Evolutionary conservation across 2,797 vertebrate genomes (phyloP), one percentile per base, ranked within the genome.

Genomic region (Brachymystax lenok): DNA sequence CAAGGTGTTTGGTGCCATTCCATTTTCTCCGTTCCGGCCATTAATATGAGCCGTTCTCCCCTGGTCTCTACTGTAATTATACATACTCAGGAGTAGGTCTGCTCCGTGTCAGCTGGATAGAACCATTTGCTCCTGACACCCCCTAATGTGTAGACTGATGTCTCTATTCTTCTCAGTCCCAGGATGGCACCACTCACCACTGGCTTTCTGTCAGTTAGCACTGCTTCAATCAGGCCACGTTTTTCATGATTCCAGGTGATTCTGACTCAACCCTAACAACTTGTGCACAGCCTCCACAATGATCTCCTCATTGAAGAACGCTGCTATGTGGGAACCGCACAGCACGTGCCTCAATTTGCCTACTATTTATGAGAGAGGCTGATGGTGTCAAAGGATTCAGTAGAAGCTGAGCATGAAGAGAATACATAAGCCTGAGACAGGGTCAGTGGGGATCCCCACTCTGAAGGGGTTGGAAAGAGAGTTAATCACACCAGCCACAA

Each of bases 391-490:
- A 54, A 77, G 72, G 40, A 81, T 61, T 72, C 77, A 14, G 30
- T 16, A n/a, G 63, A 80, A n/a, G 59, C 66, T 24, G 78, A 75
- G 74, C 66, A 80, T 75, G 33, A 76, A 75, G 69, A 69, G 77
- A 77, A 74, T 50, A 68, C 21, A 56, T 50, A 24, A 74, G 27
- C 71, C 64, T 77, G 69, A 35, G 28, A 27, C 24, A 13, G 4
- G 51, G 13, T 24, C 27, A 6, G 8, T 17, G 5, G 59, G 46
- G 5, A 46, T 5, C 30, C 21, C 56, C 16, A 59, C 56, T 59
- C 56, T 59, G 1, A 77, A 64, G 2, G n/a, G 1, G 59, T 67
- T 61, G 35, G 14, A 75, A 71, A 69, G 27, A 73, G 30, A 77
- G 74, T 64, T 61, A 71, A 87, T 79, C 74, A 77, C 24, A 75